A percentile compares a stretch with the other conserved stretches of the same genome.
Conservation (phyloP, 2,888 invertebrate genomes). For the Margaritifera margaritifera region DNA sequence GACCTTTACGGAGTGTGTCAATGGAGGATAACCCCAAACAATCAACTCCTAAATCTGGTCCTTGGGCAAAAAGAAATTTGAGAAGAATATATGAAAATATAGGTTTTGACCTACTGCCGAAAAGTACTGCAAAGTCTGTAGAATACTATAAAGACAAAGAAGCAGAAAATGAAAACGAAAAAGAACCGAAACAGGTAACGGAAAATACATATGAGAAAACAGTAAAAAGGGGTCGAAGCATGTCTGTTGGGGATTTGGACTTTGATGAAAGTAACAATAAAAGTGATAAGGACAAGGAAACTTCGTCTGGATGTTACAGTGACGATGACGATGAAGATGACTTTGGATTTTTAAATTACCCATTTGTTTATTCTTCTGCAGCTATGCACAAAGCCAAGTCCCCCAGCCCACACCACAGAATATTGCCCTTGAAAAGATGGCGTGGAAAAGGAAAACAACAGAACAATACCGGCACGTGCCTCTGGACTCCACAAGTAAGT, state of each 20-base stretch:
- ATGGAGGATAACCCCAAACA: slow-evolving; percentile 28
- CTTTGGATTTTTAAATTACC: slow-evolving; percentile 63
- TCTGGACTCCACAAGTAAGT: slow-evolving; percentile 91
- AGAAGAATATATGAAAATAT: slow-evolving; percentile 50
- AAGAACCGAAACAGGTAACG: no score
- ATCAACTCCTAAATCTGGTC: slow-evolving; percentile 8
- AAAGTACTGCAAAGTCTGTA: neutral
- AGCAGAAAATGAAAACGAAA: no score
- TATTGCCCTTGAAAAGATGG: slow-evolving; percentile 80
- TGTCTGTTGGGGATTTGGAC: slow-evolving; percentile 58
- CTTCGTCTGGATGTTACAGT: slow-evolving; percentile 32
- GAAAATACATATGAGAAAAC: no score
- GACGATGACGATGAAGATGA: slow-evolving; percentile 63
- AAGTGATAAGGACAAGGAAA: slow-evolving; percentile 29
- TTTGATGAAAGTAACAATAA: slow-evolving; percentile 35
- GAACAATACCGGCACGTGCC: slow-evolving; percentile 80
- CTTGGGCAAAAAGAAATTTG: slow-evolving; percentile 41
- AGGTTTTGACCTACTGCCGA: slow-evolving; percentile 31
- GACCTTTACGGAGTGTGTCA: slow-evolving; percentile 34
- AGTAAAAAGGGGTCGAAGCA: slow-evolving; percentile 31
- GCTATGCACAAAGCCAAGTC: slow-evolving; percentile 67
- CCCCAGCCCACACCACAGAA: slow-evolving; percentile 52
- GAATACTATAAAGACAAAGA: no score
- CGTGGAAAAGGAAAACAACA: slow-evolving; percentile 67
- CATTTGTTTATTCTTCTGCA: slow-evolving; percentile 55